phyloP scores from a whole-genome alignment of 2,113 vertebrate genomes.

The Struthio camelus region DNA sequence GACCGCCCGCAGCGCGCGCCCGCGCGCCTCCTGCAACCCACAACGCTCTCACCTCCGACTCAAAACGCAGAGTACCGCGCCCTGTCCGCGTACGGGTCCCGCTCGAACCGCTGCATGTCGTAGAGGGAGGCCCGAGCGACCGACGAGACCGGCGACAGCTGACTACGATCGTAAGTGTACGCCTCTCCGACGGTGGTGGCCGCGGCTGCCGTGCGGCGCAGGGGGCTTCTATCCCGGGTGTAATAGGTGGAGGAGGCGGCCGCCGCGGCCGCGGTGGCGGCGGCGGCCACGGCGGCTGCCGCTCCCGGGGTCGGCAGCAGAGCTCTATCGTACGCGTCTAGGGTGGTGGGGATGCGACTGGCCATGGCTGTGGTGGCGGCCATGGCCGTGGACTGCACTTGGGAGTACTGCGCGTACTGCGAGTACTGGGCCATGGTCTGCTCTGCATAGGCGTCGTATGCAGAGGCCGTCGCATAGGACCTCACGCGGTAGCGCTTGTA shows the following conservation, averaged over 20 bases:
- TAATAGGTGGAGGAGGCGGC: slow-evolving; percentile 84
- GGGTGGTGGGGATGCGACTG: slow-evolving; percentile 81
- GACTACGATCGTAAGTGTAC: slow-evolving; percentile 86
- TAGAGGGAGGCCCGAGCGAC: slow-evolving; percentile 84
- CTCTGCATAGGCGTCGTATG: slow-evolving; percentile 87
- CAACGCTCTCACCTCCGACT: slow-evolving; percentile 76
- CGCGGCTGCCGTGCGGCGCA: slow-evolving; percentile 81
- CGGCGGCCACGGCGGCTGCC: slow-evolving; percentile 63
- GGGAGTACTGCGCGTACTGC: slow-evolving; percentile 83
- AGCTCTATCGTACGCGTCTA: slow-evolving; percentile 86
- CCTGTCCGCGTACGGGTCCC: slow-evolving; percentile 86
- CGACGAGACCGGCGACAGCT: slow-evolving; percentile 83
- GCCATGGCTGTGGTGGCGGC: slow-evolving; percentile 78
- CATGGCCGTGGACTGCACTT: slow-evolving; percentile 69
- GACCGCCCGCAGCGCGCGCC: too few relatives aligned
- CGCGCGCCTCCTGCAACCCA: too few relatives aligned
- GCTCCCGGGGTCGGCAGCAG: slow-evolving; percentile 82
- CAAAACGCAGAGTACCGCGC: slow-evolving; percentile 87
- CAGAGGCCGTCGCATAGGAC: slow-evolving; percentile 78
- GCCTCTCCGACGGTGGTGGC: slow-evolving; percentile 83
- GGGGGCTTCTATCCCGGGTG: slow-evolving; percentile 92
- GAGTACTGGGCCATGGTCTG: slow-evolving; percentile 85
- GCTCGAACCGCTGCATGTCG: slow-evolving; percentile 83
- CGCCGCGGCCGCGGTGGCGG: slow-evolving; percentile 61
- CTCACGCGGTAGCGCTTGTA: slow-evolving; percentile 96